Evolutionary conservation across 1,140 invertebrate genomes (phyloP).

Genomic region (Drosophila cardini): DNA sequence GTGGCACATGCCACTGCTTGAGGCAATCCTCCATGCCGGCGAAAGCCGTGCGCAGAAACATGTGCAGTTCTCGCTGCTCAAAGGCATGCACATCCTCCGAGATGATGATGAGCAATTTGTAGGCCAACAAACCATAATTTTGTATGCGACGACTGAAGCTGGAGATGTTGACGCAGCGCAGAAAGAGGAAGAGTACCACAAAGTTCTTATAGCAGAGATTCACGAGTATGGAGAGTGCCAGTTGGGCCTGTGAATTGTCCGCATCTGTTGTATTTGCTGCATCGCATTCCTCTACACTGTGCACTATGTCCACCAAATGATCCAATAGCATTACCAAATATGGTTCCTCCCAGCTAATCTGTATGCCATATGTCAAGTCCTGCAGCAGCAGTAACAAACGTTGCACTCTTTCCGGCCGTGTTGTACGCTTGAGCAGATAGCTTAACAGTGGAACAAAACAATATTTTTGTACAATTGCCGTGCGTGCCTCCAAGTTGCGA

Average conservation of each 20-base stretch:
- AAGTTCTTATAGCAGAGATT: slow-evolving; percentile 88
- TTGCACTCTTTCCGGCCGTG: slow-evolving; percentile 82
- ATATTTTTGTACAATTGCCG: slow-evolving; percentile 86
- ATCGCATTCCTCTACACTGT: slow-evolving; percentile 45
- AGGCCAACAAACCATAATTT: slow-evolving; percentile 85
- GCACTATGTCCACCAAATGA: slow-evolving; percentile 84
- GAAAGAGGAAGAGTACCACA: slow-evolving; percentile 86
- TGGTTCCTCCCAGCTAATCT: slow-evolving; percentile 87
- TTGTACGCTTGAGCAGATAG: slow-evolving; percentile 80
- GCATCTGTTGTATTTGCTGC: slow-evolving; percentile 11
- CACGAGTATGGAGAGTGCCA: slow-evolving; percentile 86
- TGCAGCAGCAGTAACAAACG: slow-evolving; percentile 85
- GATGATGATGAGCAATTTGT: slow-evolving; percentile 86
- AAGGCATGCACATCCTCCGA: slow-evolving; percentile 85
- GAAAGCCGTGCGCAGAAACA: slow-evolving; percentile 85
- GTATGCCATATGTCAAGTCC: slow-evolving; percentile 87
- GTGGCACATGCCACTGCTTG: slow-evolving; percentile 85
- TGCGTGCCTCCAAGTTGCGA: slow-evolving; percentile 85
- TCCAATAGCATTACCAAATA: slow-evolving; percentile 85
- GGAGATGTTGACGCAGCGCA: slow-evolving; percentile 85
- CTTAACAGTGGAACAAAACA: slow-evolving; percentile 86
- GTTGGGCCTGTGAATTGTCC: slow-evolving; percentile 83
- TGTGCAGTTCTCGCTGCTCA: slow-evolving; percentile 74
- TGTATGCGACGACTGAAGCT: slow-evolving; percentile 84
- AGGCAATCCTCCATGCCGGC: slow-evolving; percentile 84